Base-by-base conservation (phyloP, 2,797 vertebrate genomes). In the Parambassis ranga region DNA sequence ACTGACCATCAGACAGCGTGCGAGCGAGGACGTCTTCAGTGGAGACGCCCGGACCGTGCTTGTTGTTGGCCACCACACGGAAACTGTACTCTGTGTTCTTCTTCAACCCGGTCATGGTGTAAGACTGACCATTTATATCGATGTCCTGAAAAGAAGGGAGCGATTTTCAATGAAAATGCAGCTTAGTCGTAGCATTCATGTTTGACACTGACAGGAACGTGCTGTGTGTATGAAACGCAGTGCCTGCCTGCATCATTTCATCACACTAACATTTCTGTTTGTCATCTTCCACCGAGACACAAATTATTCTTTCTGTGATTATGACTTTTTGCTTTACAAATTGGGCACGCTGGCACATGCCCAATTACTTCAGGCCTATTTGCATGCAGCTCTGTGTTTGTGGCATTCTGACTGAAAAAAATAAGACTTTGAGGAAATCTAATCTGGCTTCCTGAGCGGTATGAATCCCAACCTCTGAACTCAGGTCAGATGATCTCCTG, bases 21-120 rank as follows among this genome's bases (percentile, higher is more conserved):
- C 91, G 93, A 10, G 92, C 90, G 0, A 84, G 71, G 2, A 98
- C 78, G 13, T 99, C 98, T 9, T 97, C 94, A 0, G 98, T 98
- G 46, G 98, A 98, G 71, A 99, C 96, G 2, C 98, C 97, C 0
- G 96, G 93, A 0, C 98, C 98, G 1, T 99, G 98, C 49, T 96
- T 96, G 86, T 99, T 99, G 87, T 95, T 95, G 36, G 98, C 98
- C 36, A 99, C 97, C 55, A 99, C 94, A 3, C 97, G 93, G 81
- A 99, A 95, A 65, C 89, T 97, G 84, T 99, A 98, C 71, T 97
- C 96, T 0, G 94, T 94, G 75, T 95, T 95, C 80, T 98, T 99
- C 90, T 94, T 99, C 81, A 99, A 84, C 0, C 94, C 95, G 0
- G 35, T 91, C 71, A 98, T 76, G 18, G 92, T 94, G 86, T 95